Conservation (phyloP, 2,888 invertebrate species). For the Apotomis turbidana region DNA sequence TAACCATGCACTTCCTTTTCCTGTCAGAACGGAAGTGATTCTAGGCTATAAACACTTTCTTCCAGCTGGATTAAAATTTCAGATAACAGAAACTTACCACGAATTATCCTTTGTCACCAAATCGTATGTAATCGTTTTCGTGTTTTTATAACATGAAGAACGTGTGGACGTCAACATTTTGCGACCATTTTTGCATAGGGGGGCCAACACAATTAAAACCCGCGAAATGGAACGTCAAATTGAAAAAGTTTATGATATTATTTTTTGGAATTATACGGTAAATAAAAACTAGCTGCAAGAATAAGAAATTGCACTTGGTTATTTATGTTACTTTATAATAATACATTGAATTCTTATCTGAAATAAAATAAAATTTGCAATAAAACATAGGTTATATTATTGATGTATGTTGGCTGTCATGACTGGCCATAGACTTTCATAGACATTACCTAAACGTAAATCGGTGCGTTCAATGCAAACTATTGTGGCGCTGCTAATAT, state of each 20-base stretch:
- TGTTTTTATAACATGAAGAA: constrained; percentile 40
- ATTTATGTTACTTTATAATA: background rate
- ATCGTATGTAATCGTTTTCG: constrained; percentile 32
- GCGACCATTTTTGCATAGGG: constrained; percentile 43
- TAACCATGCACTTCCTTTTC: constrained; percentile 85
- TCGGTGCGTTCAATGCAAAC: constrained; percentile 4
- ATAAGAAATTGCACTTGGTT: background rate
- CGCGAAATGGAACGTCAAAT: constrained; percentile 54
- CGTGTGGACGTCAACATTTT: constrained; percentile 52
- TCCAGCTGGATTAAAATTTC: constrained; percentile 29
- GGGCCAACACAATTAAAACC: constrained; percentile 46
- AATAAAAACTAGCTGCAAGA: background rate
- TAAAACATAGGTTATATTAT: background rate
- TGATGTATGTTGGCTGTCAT: constrained; percentile 7
- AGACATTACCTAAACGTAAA: constrained; percentile 11
- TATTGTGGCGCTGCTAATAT: too few relatives aligned
- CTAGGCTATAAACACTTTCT: constrained; percentile 44
- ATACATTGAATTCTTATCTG: background rate
- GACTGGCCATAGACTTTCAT: constrained; percentile 18
- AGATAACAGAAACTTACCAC: constrained; percentile 39
- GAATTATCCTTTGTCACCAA: constrained; percentile 15
- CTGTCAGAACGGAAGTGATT: constrained; percentile 77
- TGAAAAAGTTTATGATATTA: constrained; percentile 24
- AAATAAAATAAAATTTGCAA: background rate
- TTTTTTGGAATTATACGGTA: background rate